These are phyloP conservation scores for Cetoscarus ocellatus DNA, from an alignment of 2,797 vertebrate genomes.

Conservation along the genomic window DNA sequence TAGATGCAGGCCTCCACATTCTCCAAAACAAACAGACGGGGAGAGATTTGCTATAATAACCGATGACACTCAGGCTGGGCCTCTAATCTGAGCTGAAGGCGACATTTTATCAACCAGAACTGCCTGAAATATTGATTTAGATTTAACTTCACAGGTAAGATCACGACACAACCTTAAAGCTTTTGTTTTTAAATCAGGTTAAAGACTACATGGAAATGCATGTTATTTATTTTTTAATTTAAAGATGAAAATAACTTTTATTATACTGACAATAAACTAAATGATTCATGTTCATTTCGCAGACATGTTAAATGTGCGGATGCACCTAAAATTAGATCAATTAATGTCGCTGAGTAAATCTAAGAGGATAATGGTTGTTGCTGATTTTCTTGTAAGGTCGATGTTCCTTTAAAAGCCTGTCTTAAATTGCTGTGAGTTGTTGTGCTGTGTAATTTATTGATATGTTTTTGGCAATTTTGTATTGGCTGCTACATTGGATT, in stretches of 20 bases:
- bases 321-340: no score
- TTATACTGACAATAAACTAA: no score
- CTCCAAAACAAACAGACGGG: conserved; percentile 82
- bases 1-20: conserved; percentile 77
- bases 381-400: no score
- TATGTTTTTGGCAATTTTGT: no score
- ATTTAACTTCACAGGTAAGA: conserved; percentile 26
- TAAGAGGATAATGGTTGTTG: no score
- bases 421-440: no score
- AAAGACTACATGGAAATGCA: not conserved
- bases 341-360: no score
- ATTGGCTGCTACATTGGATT: no score
- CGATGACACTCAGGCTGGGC: conserved; percentile 56
- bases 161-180: not conserved
- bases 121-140: not conserved
- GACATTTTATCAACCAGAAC: conserved; percentile 10
- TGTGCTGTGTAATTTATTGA: no score
- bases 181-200: not conserved
- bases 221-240: not conserved
- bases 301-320: no score
- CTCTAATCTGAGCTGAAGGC: conserved; percentile 43
- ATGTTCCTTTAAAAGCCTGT: no score
- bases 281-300: no score
- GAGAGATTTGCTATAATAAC: conserved; percentile 77
- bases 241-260: not conserved